phyloP scores from a whole-genome alignment of 2,797 vertebrate genomes.

The Serranus cabrilla region DNA sequence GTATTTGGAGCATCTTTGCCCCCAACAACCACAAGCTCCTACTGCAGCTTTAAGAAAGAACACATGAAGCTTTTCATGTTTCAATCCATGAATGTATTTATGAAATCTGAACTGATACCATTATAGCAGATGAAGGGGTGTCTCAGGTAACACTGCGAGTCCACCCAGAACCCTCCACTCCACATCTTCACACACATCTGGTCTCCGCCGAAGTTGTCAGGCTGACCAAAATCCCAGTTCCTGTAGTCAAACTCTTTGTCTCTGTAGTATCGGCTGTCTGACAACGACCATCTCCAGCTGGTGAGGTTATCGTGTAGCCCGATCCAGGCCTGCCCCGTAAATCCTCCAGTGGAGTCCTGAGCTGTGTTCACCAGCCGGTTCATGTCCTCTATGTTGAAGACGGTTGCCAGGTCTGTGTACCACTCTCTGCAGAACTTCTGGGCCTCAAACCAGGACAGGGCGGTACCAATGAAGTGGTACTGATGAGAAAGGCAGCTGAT shows the following conservation, averaged over 20 bases:
- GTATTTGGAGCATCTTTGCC: too few relatives aligned
- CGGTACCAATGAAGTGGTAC: constrained; percentile 9
- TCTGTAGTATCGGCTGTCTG: not conserved
- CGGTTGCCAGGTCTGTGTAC: constrained; percentile 56
- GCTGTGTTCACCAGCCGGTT: not conserved
- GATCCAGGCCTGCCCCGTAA: constrained; percentile 48
- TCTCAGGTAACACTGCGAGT: constrained; percentile 2
- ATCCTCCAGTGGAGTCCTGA: not conserved
- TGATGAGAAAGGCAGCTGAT: not conserved
- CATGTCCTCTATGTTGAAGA: constrained; percentile 23
- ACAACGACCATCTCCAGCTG: constrained; percentile 59
- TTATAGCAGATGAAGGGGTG: constrained; percentile 34
- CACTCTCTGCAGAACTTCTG: constrained; percentile 41
- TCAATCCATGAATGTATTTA: not conserved
- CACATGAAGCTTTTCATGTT: not conserved
- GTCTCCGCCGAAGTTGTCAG: constrained; percentile 17
- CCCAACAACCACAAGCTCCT: too few relatives aligned
- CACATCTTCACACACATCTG: constrained; percentile 45
- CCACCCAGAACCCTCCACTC: not conserved
- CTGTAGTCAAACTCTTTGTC: not conserved
- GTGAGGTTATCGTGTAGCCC: constrained; percentile 42
- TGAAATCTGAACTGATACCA: not conserved
- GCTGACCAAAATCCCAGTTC: constrained; percentile 21
- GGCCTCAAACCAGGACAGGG: constrained; percentile 46
- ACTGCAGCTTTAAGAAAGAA: too few relatives aligned